phyloP scores from a whole-genome alignment of 2,888 invertebrate species.

The Halictus ligatus region DNA sequence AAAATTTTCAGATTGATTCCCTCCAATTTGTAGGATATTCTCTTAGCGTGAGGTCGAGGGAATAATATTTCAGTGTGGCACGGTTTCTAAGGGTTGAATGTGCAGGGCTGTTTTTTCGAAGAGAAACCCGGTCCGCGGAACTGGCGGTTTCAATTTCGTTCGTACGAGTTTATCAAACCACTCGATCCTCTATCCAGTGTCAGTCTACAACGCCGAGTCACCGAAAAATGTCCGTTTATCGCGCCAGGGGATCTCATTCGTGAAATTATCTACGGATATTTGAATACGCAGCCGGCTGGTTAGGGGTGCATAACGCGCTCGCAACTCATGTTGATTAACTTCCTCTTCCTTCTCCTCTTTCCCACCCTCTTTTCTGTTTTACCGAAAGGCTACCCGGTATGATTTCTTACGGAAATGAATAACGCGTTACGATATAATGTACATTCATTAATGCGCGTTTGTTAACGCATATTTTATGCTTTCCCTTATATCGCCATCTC shows the following conservation, averaged over 20 bases:
- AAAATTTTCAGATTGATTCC: not conserved
- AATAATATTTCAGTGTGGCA: not conserved
- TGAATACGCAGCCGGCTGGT: conserved; percentile 39
- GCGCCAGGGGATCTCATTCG: conserved; percentile 5
- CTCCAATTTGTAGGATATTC: not conserved
- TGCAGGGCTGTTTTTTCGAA: not conserved
- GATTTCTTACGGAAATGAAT: not conserved
- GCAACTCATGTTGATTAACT: not conserved
- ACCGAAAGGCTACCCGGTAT: not conserved
- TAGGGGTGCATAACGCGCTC: conserved; percentile 16
- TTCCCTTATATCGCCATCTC: too few relatives aligned
- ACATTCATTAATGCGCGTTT: not conserved
- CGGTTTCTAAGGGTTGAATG: not conserved
- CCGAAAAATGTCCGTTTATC: not conserved
- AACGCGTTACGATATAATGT: not conserved
- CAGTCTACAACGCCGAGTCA: not conserved
- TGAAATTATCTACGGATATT: conserved; percentile 35
- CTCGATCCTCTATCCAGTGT: not conserved
- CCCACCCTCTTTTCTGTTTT: not conserved
- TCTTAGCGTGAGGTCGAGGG: not conserved
- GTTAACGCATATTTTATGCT: not conserved
- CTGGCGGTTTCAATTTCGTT: not conserved
- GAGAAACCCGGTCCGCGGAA: not conserved
- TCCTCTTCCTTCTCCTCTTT: not conserved
- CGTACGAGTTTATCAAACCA: not conserved